Percentiles rank a stretch among this genome's conserved stretches.
phyloP scores from a whole-genome alignment of 2,797 vertebrate species.

The Acanthiza pusilla region DNA sequence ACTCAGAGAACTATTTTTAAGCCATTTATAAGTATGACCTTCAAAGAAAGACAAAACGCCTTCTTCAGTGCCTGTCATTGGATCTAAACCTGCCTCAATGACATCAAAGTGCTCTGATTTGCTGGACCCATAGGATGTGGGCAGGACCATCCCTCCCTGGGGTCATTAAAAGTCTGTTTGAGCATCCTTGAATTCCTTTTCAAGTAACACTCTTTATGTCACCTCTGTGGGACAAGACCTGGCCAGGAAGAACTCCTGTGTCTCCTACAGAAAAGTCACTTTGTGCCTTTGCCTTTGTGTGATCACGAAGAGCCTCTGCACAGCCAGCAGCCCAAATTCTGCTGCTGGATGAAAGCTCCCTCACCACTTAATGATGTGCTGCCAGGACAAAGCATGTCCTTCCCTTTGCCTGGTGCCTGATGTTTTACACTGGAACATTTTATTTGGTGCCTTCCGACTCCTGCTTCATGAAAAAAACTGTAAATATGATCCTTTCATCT shows the following conservation, averaged over 20 bases:
- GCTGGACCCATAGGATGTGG: background rate
- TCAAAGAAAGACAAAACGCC: background rate
- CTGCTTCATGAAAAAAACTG: background rate
- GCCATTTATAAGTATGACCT: background rate
- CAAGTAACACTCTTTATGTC: background rate
- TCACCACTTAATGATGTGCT: background rate
- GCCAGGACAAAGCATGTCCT: background rate
- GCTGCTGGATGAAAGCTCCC: background rate
- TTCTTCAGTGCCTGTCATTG: background rate
- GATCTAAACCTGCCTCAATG: background rate
- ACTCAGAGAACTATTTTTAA: conserved; percentile 10
- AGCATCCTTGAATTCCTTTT: background rate
- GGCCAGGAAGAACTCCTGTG: background rate
- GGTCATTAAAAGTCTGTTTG: background rate
- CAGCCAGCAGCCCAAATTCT: background rate
- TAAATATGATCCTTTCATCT: background rate
- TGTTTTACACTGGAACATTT: background rate
- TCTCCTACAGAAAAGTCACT: background rate
- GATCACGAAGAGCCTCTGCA: accelerated
- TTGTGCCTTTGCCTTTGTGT: background rate
- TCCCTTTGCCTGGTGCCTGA: background rate
- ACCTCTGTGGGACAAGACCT: background rate
- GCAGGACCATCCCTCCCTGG: background rate
- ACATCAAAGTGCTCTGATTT: background rate
- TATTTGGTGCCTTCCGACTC: background rate